Percentiles rank a stretch among this genome's conserved stretches.
Conservation (phyloP, 2,113 vertebrate genomes). For the human (Homo sapiens) region GRCh38 chr1:197057501-197058000, state of each 20-base stretch:
- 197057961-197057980: not conserved
- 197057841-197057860: too few species aligned
- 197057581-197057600: too few species aligned
- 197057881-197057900: not conserved
- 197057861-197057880: too few species aligned
- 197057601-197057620: not conserved
- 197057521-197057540: accelerated
- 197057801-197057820: not conserved
- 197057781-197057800: not conserved
- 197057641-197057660: not conserved
- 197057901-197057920: accelerated
- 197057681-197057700: not conserved
- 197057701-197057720: not conserved
- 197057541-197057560: not conserved
- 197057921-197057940: not conserved
- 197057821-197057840: not conserved
- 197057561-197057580: not conserved
- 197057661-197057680: not conserved
- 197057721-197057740: accelerated
- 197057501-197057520: not conserved
- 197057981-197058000: too few species aligned
- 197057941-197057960: not conserved
- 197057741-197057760: accelerated
- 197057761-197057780: not conserved
- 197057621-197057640: accelerated